Conservation (phyloP, 2,797 vertebrate species). For the Liasis olivaceus region DNA sequence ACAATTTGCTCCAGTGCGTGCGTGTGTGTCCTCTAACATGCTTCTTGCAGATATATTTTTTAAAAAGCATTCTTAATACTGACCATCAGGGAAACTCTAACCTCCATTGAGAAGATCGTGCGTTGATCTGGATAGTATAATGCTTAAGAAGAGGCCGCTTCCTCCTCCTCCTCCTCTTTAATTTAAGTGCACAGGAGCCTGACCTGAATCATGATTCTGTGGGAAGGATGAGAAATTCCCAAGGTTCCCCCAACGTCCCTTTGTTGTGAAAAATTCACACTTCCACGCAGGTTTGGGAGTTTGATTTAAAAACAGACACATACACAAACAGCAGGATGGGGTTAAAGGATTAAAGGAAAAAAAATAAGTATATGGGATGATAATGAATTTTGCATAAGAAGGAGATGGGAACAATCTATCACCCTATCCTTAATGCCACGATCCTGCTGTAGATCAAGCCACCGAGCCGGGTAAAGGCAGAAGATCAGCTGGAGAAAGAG, state of each 20-base stretch:
- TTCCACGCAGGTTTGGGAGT: background rate
- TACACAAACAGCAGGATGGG: background rate
- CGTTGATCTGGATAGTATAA: background rate
- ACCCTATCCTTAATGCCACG: background rate
- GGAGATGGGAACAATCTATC: background rate
- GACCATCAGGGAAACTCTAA: background rate
- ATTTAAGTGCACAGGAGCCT: background rate
- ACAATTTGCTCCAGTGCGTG: background rate
- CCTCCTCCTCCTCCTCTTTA: background rate
- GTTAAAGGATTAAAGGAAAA: background rate
- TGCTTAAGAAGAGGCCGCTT: background rate
- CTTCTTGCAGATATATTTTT: background rate
- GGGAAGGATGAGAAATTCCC: background rate
- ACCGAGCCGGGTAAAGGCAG: background rate
- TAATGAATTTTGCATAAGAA: background rate
- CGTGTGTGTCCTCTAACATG: background rate
- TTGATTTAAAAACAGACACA: background rate
- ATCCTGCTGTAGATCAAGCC: background rate
- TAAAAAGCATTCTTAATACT: background rate
- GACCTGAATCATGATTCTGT: background rate
- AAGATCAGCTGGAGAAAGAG: background rate
- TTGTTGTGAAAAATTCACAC: background rate
- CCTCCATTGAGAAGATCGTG: background rate
- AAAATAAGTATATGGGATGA: background rate
- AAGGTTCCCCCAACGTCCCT: background rate